Conservation (phyloP, 2,888 invertebrate genomes). For the Campopleginae sp. region DNA sequence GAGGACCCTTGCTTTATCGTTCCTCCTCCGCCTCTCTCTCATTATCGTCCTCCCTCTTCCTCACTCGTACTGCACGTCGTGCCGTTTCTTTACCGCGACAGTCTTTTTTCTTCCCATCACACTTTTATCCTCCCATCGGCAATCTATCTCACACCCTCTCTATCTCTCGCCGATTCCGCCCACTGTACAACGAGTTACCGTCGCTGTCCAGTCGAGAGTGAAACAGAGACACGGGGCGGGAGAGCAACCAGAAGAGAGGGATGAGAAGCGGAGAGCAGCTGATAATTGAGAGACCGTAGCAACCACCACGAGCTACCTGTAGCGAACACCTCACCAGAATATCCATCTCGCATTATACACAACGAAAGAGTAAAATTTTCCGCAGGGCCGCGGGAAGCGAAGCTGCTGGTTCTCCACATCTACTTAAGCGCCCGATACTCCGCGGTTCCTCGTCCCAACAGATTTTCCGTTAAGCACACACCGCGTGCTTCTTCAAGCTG, state of each 20-base stretch:
- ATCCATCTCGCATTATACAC: background rate
- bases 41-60: constrained; percentile 1
- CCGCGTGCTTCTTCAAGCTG: background rate
- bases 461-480: constrained; percentile 22
- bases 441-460: constrained; percentile 8
- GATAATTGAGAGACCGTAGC: constrained; percentile 69
- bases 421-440: constrained; percentile 42
- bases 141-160: constrained; percentile 42
- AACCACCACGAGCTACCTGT: constrained; percentile 70
- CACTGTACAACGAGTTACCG: constrained; percentile 11
- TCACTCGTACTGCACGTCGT: constrained; percentile 7
- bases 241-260: background rate
- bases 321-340: constrained; percentile 45
- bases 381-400: constrained; percentile 24
- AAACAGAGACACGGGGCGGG: constrained; percentile 25
- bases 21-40: background rate
- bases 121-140: constrained; percentile 13
- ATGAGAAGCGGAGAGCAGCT: constrained; percentile 40
- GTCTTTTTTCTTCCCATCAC: constrained; percentile 24
- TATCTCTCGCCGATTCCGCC: constrained; percentile 4
- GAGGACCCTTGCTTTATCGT: constrained; percentile 52
- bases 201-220: constrained; percentile 37
- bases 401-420: constrained; percentile 38
- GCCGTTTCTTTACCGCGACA: constrained; percentile 18
- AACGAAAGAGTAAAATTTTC: background rate